Evolutionary conservation across 2,888 invertebrate species (phyloP), one percentile per base, ranked within the genome.

Genomic region (Trissoscelio sp.): DNA sequence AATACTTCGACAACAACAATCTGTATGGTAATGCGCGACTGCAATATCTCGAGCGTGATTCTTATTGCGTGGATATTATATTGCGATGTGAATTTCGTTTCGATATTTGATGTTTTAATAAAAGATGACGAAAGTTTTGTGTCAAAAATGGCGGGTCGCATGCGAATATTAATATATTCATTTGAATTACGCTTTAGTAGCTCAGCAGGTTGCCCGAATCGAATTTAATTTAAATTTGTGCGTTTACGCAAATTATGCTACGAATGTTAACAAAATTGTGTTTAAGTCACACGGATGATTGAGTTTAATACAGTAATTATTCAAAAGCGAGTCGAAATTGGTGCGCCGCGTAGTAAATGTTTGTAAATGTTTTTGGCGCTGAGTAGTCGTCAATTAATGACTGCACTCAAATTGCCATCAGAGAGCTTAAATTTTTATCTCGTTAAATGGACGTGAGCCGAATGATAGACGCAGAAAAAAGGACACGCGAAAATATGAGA

Each of bases 361-460:
- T 66, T 53, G 66, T 53, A 37, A 55, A 44, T 31, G 37, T 37
- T 69, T 69, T 44, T 53, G 24, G 11, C 18, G 34, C n/a, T 14
- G 28, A 48, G 42, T 6, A 67, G 39, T 67, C 67, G 53, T 67
- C 53, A 67, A 55, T 67, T 67, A 67, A 67, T 55, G 42, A 67
- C 31, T 55, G 11, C 67, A 28, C 53, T 67, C 6, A 55, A 67
- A 67, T 67, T 67, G 53, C 67, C 42, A 53, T 67, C 20, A 48
- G 42, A 67, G 67, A 53, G 42, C 18, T 53, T 42, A 67, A 39
- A 55, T 53, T 67, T 51, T 67, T 67, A 53, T 67, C 53, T 67
- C 55, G 39, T 67, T 67, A 42, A 42, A 34, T 42, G 18, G 28
- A 37, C 48, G 51, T 37, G 66, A 34, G 66, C 22, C 1, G 66